These are phyloP conservation scores for Climacteris rufus DNA, from an alignment of 2,113 vertebrate genomes.

Conservation along the genomic window DNA sequence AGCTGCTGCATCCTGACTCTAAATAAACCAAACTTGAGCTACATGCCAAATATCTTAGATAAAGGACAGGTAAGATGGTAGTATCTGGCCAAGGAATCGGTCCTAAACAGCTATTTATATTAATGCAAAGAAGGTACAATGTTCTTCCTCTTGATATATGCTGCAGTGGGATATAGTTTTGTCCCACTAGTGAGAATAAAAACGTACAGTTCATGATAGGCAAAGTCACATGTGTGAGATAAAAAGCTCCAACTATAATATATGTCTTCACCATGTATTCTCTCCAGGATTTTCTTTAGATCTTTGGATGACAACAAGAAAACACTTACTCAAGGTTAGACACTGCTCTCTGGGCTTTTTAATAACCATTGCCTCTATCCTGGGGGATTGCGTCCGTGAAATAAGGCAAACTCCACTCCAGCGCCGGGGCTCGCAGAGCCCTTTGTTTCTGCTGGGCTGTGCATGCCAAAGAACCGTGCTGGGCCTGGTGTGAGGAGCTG, in stretches of 20 bases:
- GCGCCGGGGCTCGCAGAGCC: background rate
- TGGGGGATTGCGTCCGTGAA: slow-evolving; percentile 30
- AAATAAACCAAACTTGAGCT: slow-evolving; percentile 80
- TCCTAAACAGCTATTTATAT: slow-evolving; percentile 89
- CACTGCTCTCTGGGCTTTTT: slow-evolving; percentile 62
- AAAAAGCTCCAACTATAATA: slow-evolving; percentile 78
- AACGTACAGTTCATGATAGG: slow-evolving; percentile 77
- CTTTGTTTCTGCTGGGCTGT: background rate
- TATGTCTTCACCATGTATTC: slow-evolving; percentile 74
- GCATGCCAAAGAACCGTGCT: background rate
- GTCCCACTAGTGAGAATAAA: slow-evolving; percentile 84
- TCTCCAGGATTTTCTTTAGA: slow-evolving; percentile 76
- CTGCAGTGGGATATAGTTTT: slow-evolving; percentile 76
- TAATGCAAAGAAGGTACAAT: slow-evolving; percentile 84
- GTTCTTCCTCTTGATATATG: slow-evolving; percentile 83
- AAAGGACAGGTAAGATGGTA: slow-evolving; percentile 77
- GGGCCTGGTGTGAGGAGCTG: too few relatives aligned
- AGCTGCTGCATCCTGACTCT: slow-evolving; percentile 69
- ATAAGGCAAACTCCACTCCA: slow-evolving; percentile 5
- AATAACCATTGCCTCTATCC: slow-evolving; percentile 59
- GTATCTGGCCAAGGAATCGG: slow-evolving; percentile 75
- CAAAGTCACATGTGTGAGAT: slow-evolving; percentile 79
- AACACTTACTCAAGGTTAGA: slow-evolving; percentile 81
- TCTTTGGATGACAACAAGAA: slow-evolving; percentile 77
- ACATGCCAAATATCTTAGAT: slow-evolving; percentile 76